phyloP scores from a whole-genome alignment of 2,888 invertebrate species.

The Pegoplata infirma region DNA sequence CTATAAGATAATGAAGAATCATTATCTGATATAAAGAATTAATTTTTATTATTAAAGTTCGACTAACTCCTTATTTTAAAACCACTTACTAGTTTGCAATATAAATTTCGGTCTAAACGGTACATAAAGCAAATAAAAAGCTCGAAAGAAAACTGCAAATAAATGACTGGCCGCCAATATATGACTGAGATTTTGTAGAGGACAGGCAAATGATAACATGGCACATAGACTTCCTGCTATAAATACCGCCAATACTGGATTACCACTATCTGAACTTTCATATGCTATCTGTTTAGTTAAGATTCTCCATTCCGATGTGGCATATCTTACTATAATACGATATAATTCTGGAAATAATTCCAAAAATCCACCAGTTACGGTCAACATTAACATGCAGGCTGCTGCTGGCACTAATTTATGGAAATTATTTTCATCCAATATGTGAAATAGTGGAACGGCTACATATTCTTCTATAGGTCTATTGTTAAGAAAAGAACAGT shows the following conservation, averaged over 20 bases:
- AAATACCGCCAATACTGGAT: conserved; percentile 80
- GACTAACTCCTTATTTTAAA: background rate
- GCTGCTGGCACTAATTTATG: conserved; percentile 80
- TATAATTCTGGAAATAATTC: conserved; percentile 80
- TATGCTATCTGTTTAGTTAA: conserved; percentile 80
- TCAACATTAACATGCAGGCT: conserved; percentile 80
- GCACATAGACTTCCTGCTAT: conserved; percentile 80
- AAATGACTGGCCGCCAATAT: conserved; percentile 77
- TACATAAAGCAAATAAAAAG: conserved; percentile 76
- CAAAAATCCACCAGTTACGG: conserved; percentile 79
- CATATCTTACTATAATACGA: conserved; percentile 79
- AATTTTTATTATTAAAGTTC: background rate
- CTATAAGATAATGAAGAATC: conserved; percentile 77
- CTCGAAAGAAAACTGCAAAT: conserved; percentile 72
- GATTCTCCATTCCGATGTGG: conserved; percentile 81
- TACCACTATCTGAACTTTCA: conserved; percentile 80
- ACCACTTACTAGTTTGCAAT: conserved; percentile 72
- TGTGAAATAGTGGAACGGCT: conserved; percentile 78
- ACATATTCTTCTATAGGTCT: conserved; percentile 74
- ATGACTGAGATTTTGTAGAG: conserved; percentile 79
- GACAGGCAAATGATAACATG: conserved; percentile 81
- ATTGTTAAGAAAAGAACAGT: too few species aligned
- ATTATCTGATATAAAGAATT: too few species aligned
- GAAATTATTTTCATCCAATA: conserved; percentile 80
- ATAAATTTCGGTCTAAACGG: conserved; percentile 77